A percentile compares a stretch with the other conserved stretches of the same genome.
Evolutionary conservation across 2,888 invertebrate genomes (phyloP).

Genomic region (Hartigia nigra): DNA sequence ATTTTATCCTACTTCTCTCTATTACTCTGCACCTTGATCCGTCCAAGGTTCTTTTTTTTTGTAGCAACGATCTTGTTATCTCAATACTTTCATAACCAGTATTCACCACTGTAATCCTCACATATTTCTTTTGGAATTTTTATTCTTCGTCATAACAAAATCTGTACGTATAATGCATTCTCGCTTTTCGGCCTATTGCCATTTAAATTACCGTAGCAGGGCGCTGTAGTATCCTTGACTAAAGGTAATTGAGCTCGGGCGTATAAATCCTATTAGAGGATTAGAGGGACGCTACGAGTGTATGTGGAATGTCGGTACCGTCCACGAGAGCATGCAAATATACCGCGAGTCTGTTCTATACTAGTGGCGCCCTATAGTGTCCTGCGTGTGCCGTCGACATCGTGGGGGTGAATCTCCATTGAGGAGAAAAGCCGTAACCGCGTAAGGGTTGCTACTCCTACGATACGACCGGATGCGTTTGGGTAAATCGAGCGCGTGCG

Average conservation of each 20-base stretch:
- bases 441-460: slow-evolving; percentile 26
- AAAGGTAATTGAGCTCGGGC: slow-evolving; percentile 62
- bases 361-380: background rate
- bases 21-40: background rate
- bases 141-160: background rate
- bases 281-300: slow-evolving; percentile 52
- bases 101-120: background rate
- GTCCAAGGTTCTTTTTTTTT: background rate
- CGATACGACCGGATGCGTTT: slow-evolving; percentile 43
- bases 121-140: background rate
- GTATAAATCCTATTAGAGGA: slow-evolving; percentile 66
- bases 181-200: background rate
- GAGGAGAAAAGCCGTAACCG: slow-evolving; percentile 15
- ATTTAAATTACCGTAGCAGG: slow-evolving; percentile 19
- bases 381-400: background rate
- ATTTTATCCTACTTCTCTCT: background rate
- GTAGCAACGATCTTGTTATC: background rate
- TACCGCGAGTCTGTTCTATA: background rate
- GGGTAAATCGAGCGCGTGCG: slow-evolving; percentile 52
- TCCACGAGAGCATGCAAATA: slow-evolving; percentile 7
- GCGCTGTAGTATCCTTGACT: slow-evolving; percentile 7
- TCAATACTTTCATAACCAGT: background rate
- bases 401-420: slow-evolving; percentile 5
- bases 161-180: background rate
- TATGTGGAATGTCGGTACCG: slow-evolving; percentile 13